Conservation (phyloP, 2,113 vertebrate genomes). For the Nestor notabilis region DNA sequence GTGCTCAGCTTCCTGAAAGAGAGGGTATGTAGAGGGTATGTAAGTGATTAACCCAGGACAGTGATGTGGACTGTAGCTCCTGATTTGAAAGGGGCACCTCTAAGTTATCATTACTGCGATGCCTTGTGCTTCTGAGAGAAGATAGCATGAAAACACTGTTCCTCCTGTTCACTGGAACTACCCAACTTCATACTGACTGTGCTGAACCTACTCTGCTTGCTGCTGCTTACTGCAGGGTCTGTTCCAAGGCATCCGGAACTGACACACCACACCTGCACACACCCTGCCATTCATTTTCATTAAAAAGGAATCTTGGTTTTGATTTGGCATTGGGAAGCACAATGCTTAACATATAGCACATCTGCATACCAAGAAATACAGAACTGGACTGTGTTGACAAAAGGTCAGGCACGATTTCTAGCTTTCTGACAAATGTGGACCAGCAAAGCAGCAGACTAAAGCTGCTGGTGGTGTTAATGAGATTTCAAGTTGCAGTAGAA, state of each 20-base stretch:
- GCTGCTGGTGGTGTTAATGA: not conserved
- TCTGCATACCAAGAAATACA: not conserved
- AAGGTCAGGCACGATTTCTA: not conserved
- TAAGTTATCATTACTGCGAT: not conserved
- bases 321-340: not conserved
- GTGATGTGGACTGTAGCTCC: not conserved
- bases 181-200: not conserved
- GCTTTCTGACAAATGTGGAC: not conserved
- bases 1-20: not conserved
- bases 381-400: not conserved
- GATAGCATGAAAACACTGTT: accelerated
- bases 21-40: too few relatives aligned
- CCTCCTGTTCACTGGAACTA: not conserved
- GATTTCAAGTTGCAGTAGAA: not conserved
- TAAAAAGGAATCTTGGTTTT: not conserved
- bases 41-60: not conserved
- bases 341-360: not conserved
- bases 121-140: not conserved
- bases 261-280: not conserved
- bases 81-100: not conserved
- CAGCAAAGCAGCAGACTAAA: not conserved
- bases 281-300: not conserved
- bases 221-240: not conserved
- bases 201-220: not conserved
- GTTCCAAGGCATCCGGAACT: not conserved